Evolutionary conservation across 2,888 invertebrate species (phyloP), one percentile per base, ranked within the genome.

Genomic region (Papilio elwesi): DNA sequence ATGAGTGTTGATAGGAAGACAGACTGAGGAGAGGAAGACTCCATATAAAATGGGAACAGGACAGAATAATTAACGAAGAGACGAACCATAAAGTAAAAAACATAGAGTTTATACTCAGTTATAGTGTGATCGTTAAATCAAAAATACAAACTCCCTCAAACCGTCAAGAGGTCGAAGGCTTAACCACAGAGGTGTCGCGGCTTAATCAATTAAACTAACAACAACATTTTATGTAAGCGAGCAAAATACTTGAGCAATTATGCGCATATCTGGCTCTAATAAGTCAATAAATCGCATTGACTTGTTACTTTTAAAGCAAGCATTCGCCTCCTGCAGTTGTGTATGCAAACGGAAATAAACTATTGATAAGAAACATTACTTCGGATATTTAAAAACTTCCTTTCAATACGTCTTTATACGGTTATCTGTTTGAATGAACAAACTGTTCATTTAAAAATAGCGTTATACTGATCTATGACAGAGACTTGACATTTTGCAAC

Each of bases 381-480:
- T 9, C 5, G 26, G 47, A 68, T 38, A 8, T 5, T 6, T 49
- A 53, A 70, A 64, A 70, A 49, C 65, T 65, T 38, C 49, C 55
- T 70, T 49, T 9, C 48, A 55, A 38, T 47, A 65, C 13, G 48
- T 11, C 13, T 71, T 55, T 49, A 15, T 16, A 57, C 15, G 65
- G 59, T 71, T 59, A 71, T 66, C 38, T 49, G 6, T 57, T 49
- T 43, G 36, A 70, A 43, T 52, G 48, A 70, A 64, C 48, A 53
- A 53, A 43, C 52, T 62, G 11, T 47, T 68, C 11, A 59, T 59
- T 15, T 70, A 52, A 62, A 51, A 15, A 48, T 5, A 43, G 8
- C 43, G 43, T 43, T 43, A 6, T 9, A 43, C 9, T 7, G 43
- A 26, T 26, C 26, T 26, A 26, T 26, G 4, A 26, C 4, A 26